A percentile compares a stretch with the other conserved stretches of the same genome.
phyloP scores from a whole-genome alignment of 2,797 vertebrate genomes.

The Hafferia zeledoni region DNA sequence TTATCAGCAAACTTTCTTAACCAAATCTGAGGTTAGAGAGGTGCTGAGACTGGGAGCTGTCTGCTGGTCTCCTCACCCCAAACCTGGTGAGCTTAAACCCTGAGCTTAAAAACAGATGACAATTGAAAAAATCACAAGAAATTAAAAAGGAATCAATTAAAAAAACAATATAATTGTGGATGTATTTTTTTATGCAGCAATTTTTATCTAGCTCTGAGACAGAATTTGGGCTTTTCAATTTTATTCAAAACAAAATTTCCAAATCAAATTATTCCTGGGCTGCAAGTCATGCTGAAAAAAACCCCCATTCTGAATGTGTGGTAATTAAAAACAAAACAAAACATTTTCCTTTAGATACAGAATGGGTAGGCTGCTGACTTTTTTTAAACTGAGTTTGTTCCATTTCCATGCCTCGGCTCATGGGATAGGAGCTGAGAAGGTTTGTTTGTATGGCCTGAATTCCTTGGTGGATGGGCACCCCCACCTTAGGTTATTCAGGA shows the following conservation, averaged over 20 bases:
- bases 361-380: not conserved
- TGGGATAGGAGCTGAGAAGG: not conserved
- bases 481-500: not conserved
- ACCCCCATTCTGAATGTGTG: not conserved
- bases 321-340: not conserved
- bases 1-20: not conserved
- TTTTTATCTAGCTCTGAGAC: not conserved
- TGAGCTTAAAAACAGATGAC: not conserved
- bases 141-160: not conserved
- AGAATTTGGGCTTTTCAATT: not conserved
- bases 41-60: rapidly evolving
- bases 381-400: not conserved
- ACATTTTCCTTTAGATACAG: not conserved
- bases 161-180: not conserved
- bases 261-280: not conserved
- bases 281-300: not conserved
- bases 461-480: not conserved
- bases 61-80: not conserved
- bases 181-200: not conserved
- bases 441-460: not conserved
- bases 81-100: not conserved
- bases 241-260: not conserved
- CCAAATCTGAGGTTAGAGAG: not conserved
- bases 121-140: not conserved
- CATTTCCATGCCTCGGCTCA: rapidly evolving